Base-by-base conservation (phyloP, 2,888 invertebrate genomes). In the Portevinia maculata region DNA sequence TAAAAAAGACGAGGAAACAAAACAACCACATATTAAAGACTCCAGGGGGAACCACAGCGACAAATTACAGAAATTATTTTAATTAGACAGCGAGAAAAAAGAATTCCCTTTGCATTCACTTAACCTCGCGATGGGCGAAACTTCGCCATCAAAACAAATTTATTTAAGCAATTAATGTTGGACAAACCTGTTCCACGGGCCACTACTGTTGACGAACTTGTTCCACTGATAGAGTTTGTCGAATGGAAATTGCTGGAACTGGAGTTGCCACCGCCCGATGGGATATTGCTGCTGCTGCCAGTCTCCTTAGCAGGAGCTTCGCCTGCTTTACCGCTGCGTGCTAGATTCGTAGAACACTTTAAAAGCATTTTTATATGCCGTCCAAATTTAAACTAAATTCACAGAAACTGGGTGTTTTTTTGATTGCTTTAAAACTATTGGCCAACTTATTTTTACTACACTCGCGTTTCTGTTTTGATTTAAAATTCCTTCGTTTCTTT, bases 141-240 rank as follows among this genome's bases (percentile, higher is more conserved):
- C 44, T 44, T 17, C 11, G 55, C 19, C 37, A 13, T 7, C 32
- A n/a, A 13, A 57, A 79, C 17, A 24, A 52, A 37, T 67, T 60
- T 71, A 70, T 75, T 75, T 70, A 81, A 71, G 81, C 60, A 81
- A 75, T 55, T 75, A 71, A 65, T 57, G 24, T 34, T 53, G 48
- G 34, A 75, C 81, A 79, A 79, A 84, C 84, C 84, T 84, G 84
- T 84, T 84, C 84, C 84, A 39, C 84, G 84, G 34, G 79, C 70
- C 44, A 84, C 67, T 57, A 59, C 53, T 70, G 69, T 65, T 79
- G 74, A 65, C 59, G 59, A 65, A 79, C 84, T 79, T 39, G 84
- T 70, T 84, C 79, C 84, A 48, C 70, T 74, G 48, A 4, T 44
- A n/a, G 65, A 50, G 57, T 57, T 67, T n/a, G n/a, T n/a, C 37